Evolutionary conservation across 35 echinoderm and acorn worm genomes (phyloP).

Genomic region (Antedon bifida): DNA sequence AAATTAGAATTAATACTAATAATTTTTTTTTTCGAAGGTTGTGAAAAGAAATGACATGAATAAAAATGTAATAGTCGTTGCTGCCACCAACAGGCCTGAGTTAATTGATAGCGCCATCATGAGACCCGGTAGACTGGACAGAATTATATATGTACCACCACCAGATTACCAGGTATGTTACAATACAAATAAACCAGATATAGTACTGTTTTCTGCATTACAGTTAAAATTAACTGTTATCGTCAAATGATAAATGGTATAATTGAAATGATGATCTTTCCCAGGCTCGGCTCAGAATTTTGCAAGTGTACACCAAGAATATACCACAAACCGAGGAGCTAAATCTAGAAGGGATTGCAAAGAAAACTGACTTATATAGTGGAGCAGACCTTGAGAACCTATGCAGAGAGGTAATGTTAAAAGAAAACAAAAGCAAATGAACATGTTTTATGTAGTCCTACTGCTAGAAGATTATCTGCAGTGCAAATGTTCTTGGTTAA

Average conservation of each 20-base stretch:
- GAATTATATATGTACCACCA: conserved; percentile 37
- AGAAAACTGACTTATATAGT: conserved; percentile 15
- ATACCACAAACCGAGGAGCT: conserved; percentile 28
- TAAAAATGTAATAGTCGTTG: conserved; percentile 22
- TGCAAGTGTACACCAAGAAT: conserved; percentile 13
- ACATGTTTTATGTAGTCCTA: no score
- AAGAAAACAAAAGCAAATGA: no score
- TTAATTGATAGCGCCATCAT: conserved; percentile 32
- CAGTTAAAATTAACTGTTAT: no score
- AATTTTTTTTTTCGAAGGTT: no score
- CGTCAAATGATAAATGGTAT: no score
- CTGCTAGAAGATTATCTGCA: no score
- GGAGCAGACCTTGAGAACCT: conserved; percentile 32
- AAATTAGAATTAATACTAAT: no score
- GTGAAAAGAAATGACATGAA: background rate
- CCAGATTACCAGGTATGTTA: conserved; percentile 25
- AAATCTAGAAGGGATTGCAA: background rate
- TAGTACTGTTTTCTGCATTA: no score
- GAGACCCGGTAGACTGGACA: conserved; percentile 35
- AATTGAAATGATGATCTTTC: background rate
- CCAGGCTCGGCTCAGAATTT: conserved; percentile 18
- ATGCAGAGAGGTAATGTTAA: conserved; percentile 32
- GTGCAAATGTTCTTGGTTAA: no score
- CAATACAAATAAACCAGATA: background rate
- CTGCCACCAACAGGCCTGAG: conserved; percentile 31